Conservation (phyloP, 1,140 invertebrate genomes). For the Leptopilina clavipes region DNA sequence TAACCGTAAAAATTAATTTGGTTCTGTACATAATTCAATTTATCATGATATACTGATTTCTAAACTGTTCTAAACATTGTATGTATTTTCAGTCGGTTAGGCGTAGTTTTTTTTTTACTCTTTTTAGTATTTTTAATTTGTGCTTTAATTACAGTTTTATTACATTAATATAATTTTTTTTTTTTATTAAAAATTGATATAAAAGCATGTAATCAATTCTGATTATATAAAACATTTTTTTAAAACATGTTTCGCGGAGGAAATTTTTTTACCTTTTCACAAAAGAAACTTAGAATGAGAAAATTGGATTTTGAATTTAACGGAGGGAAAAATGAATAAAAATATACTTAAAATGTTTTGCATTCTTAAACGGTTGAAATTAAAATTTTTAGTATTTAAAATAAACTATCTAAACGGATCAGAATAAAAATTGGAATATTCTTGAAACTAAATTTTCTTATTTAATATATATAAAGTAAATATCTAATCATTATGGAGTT, state of each 20-base stretch:
- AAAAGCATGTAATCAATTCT: constrained; percentile 11
- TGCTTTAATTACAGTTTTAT: constrained; percentile 7
- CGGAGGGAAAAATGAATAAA: background rate
- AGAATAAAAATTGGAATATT: constrained; percentile 3
- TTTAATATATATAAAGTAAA: constrained; percentile 57
- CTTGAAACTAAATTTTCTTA: constrained; percentile 2
- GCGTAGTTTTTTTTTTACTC: background rate
- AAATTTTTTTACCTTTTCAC: background rate
- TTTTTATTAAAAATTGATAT: background rate
- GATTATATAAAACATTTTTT: background rate
- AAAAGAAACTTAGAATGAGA: constrained; percentile 26
- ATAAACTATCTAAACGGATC: background rate
- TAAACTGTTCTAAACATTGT: background rate
- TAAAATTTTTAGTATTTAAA: background rate
- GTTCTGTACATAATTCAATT: constrained; percentile 1
- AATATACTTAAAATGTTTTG: no score
- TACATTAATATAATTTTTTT: constrained; percentile 8
- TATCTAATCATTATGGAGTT: constrained; percentile 59
- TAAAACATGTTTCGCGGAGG: background rate
- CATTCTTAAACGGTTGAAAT: no score
- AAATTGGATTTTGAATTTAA: background rate
- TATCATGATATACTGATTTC: background rate
- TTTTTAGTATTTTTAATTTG: constrained; percentile 16
- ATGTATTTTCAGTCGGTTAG: background rate
- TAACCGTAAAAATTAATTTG: background rate